phyloP scores from a whole-genome alignment of 2,113 vertebrate genomes.

The Elaphurus davidianus region DNA sequence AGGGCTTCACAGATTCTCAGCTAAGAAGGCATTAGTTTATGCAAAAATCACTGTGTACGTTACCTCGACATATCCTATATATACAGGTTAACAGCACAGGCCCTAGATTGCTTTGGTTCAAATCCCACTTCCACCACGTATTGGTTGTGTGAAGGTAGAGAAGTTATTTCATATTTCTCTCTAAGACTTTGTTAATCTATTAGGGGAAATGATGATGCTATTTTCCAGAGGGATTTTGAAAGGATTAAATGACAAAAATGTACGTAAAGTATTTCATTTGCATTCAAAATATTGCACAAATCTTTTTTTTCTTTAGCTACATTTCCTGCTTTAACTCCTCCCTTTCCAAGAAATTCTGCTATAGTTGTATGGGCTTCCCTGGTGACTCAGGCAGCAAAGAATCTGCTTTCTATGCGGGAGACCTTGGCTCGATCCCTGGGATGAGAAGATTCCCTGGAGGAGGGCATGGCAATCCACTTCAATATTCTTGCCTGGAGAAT shows the following conservation, averaged over 20 bases:
- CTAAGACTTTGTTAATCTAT: neutral
- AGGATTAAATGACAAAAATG: conserved; percentile 8
- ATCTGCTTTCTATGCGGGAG: neutral
- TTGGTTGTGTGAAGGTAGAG: neutral
- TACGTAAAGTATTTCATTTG: neutral
- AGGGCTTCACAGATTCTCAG: neutral
- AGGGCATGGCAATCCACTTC: neutral
- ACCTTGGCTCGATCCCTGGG: neutral
- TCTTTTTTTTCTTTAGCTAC: neutral
- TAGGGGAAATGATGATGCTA: neutral
- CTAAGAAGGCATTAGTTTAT: neutral
- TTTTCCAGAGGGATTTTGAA: neutral
- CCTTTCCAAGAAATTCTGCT: neutral
- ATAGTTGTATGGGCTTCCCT: neutral
- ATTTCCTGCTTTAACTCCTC: neutral
- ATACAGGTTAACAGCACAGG: neutral
- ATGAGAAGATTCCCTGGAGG: neutral
- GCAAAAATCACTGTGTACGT: neutral
- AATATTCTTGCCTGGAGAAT: neutral
- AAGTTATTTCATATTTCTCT: neutral
- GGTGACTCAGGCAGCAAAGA: neutral
- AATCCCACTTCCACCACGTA: neutral
- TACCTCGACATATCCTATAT: neutral
- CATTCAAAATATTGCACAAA: neutral
- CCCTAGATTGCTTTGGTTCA: neutral